Percentiles rank a stretch among this genome's conserved stretches.
Evolutionary conservation across 2,797 vertebrate genomes (phyloP).

Genomic region (Echeneis naucrates): DNA sequence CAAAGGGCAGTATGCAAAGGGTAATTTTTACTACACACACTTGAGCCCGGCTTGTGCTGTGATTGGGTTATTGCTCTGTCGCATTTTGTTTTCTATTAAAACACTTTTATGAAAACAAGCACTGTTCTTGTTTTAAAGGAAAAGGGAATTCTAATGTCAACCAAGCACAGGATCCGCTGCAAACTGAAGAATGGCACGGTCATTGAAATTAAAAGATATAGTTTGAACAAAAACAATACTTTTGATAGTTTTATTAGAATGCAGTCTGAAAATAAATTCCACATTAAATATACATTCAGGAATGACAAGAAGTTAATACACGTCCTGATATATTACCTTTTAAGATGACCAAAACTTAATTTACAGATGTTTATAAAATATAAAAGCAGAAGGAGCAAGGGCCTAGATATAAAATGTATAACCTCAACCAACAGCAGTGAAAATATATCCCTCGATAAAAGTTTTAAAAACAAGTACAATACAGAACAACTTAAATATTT

Average conservation of each 20-base stretch:
- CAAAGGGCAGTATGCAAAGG: constrained; percentile 86
- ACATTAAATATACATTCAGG: constrained; percentile 58
- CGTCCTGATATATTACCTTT: constrained; percentile 47
- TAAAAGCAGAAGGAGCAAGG: constrained; percentile 8
- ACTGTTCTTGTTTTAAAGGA: not conserved
- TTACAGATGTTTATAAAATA: constrained; percentile 42
- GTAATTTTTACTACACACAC: constrained; percentile 92
- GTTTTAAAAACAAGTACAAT: constrained; percentile 9
- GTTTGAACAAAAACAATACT: not conserved
- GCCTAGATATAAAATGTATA: constrained; percentile 14
- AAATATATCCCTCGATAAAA: constrained; percentile 1
- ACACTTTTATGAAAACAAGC: constrained; percentile 74
- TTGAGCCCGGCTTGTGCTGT: constrained; percentile 89
- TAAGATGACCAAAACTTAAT: constrained; percentile 23
- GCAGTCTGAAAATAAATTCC: constrained; percentile 41
- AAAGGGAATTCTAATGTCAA: not conserved
- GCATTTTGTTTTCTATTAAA: constrained; percentile 89
- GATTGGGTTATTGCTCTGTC: constrained; percentile 84
- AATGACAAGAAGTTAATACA: constrained; percentile 35
- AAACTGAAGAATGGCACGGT: not conserved
- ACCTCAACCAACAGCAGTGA: constrained; percentile 41
- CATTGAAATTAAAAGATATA: not conserved
- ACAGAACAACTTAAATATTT: not conserved
- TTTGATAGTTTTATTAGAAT: constrained; percentile 56
- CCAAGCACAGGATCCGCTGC: not conserved